Conservation (phyloP, 2,113 vertebrate species). For the Caretta caretta region DNA sequence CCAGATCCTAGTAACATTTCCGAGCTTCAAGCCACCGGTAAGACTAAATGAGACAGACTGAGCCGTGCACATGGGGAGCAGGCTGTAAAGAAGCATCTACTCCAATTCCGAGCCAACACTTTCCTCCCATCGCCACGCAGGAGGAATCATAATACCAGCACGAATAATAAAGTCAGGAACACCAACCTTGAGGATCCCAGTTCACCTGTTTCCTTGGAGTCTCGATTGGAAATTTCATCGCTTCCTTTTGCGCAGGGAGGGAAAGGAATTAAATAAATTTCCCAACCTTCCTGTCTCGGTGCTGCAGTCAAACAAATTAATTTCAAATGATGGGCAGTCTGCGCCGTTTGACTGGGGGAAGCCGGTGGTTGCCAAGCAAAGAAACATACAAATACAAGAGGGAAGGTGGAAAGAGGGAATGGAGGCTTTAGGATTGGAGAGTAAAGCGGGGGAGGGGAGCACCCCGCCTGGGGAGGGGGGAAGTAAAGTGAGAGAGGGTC, state of each 20-base stretch:
- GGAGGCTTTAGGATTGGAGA: not conserved
- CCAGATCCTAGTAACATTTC: slow-evolving; percentile 46
- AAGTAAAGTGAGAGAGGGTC: slow-evolving; percentile 3
- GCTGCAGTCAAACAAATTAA: slow-evolving; percentile 75
- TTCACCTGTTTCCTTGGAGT: slow-evolving; percentile 97
- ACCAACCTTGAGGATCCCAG: slow-evolving; percentile 98
- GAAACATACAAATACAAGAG: slow-evolving; percentile 65
- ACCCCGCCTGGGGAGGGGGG: slow-evolving; percentile 14
- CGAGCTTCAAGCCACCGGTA: slow-evolving; percentile 35
- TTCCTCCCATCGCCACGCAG: slow-evolving; percentile 9
- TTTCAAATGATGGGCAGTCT: slow-evolving; percentile 68
- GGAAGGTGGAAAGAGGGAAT: slow-evolving; percentile 47
- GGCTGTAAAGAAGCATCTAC: slow-evolving; percentile 21
- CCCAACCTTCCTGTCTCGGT: slow-evolving; percentile 71
- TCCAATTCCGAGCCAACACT: slow-evolving; percentile 55
- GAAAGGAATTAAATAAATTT: slow-evolving; percentile 75
- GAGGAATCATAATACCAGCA: slow-evolving; percentile 42
- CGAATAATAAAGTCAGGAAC: slow-evolving; percentile 61
- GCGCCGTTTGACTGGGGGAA: slow-evolving; percentile 60
- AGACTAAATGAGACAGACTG: slow-evolving; percentile 13
- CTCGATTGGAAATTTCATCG: slow-evolving; percentile 99
- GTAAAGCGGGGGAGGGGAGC: not conserved
- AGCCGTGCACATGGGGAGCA: slow-evolving; percentile 45
- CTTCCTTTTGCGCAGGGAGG: slow-evolving; percentile 81
- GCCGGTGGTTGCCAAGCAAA: slow-evolving; percentile 75